Base-by-base conservation (phyloP, 2,113 vertebrate species). In the Neoarius graeffei region DNA sequence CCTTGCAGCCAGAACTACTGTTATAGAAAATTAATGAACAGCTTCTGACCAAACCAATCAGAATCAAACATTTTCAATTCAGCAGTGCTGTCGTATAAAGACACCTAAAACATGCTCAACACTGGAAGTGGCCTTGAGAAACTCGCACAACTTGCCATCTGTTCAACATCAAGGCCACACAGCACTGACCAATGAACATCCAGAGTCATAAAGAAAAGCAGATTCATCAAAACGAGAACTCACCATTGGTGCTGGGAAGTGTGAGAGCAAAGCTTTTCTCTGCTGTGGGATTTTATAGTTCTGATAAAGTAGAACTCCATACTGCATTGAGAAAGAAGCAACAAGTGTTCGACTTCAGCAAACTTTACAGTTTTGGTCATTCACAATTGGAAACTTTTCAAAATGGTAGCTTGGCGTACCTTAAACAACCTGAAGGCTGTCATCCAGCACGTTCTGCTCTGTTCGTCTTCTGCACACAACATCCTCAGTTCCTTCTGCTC, bases 381-480 rank as follows among this genome's bases (percentile, higher is more conserved):
- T 42, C 57, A 59, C 5, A 10, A 57, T 10, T 57, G 14, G 14
- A 57, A 10, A n/a, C 48, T 54, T 56, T 13, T 1, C 1, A 2
- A 7, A 10, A 7, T 0, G 7, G 3, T 85, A 30, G 62, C 25
- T 27, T 50, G 19, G 5, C 20, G 69, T 96, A 99, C 98, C 97
- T 99, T 99, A 88, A 99, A 96, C 25, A 99, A 96, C 88, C 98
- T 93, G 93, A 98, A 98, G 0, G 98, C 97, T 0, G 96, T 99
- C 96, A 99, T 96, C 98, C 98, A 99, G 94, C 98, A 99, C 0
- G 94, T 96, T 57, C 97, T 94, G 93, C 95, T 96, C 92, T 98
- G 97, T 77, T 99, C 98, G 0, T 99, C 98, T 86, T 99, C 98
- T 0, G 98, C 98, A 91, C 98, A 99, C 88, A 99, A 93, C 93